Evolutionary conservation across 2,888 invertebrate species (phyloP).

Genomic region (Gasteruption jaculator): DNA sequence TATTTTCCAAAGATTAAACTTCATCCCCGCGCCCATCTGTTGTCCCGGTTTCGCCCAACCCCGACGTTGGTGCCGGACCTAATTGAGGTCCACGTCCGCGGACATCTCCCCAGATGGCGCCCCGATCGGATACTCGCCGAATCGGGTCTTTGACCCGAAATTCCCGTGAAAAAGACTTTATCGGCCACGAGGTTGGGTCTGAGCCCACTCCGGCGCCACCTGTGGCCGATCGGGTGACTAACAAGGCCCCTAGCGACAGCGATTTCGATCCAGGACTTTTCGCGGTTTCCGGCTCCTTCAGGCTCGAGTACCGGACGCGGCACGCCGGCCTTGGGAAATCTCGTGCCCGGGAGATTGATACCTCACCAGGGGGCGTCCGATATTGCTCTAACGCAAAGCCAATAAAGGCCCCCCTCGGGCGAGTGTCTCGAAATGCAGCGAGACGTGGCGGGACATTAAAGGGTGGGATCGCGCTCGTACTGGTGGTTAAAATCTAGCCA

Average conservation of each 20-base stretch:
- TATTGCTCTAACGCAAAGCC: conserved; percentile 15
- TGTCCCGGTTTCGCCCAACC: background rate
- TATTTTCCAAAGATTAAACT: too few species aligned
- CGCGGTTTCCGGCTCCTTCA: conserved; percentile 13
- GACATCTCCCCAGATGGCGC: too few species aligned
- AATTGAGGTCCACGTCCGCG: too few species aligned
- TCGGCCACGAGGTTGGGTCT: too few species aligned
- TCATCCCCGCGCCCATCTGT: background rate
- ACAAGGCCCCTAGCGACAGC: background rate
- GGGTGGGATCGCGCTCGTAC: conserved; percentile 27
- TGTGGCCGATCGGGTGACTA: background rate
- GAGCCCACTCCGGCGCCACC: too few species aligned
- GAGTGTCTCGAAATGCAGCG: conserved; percentile 26
- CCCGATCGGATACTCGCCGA: too few species aligned
- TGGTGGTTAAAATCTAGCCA: conserved; percentile 31
- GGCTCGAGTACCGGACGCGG: too few species aligned
- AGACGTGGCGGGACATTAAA: conserved; percentile 35
- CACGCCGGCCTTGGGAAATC: too few species aligned
- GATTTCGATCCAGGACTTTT: conserved; percentile 4
- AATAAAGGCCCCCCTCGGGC: conserved; percentile 27
- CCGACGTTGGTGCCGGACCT: conserved; percentile 8
- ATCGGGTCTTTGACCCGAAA: too few species aligned
- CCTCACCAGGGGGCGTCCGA: conserved; percentile 2
- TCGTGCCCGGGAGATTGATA: too few species aligned
- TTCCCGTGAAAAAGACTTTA: too few species aligned